Percentiles rank a stretch among this genome's conserved stretches.
phyloP scores from a whole-genome alignment of 2,797 vertebrate species.

The Neosilurus mollespiculum region DNA sequence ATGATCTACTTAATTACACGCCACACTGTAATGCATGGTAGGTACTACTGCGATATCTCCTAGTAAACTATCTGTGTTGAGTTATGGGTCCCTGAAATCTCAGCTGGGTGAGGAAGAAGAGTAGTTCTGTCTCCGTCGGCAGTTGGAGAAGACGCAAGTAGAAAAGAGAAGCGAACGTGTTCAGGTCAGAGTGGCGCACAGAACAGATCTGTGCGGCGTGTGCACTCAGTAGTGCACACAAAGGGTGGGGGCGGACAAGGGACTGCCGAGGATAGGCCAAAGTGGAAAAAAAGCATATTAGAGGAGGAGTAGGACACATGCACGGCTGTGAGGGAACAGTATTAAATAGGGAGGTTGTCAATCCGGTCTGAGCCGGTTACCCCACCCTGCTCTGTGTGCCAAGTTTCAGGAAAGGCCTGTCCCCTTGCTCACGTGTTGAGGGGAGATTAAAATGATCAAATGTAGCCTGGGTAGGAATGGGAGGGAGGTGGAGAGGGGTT shows the following conservation, averaged over 20 bases:
- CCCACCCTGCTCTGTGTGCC: conserved; percentile 83
- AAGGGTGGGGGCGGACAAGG: conserved; percentile 34
- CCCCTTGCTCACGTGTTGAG: conserved; percentile 77
- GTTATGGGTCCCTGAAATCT: conserved; percentile 2
- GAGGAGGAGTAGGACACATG: conserved; percentile 68
- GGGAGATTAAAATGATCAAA: conserved; percentile 80
- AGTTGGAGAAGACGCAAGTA: conserved; percentile 4
- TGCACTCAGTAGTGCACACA: conserved; percentile 60
- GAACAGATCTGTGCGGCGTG: conserved; percentile 63
- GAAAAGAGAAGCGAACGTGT: conserved; percentile 40
- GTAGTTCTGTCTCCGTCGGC: background rate
- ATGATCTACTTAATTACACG: background rate
- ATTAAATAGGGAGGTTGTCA: conserved; percentile 86
- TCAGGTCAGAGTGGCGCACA: conserved; percentile 65
- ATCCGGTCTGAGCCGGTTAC: conserved; percentile 86
- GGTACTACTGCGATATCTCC: background rate
- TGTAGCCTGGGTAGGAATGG: conserved; percentile 66
- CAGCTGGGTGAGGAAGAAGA: background rate
- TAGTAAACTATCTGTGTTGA: background rate
- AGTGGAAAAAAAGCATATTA: conserved; percentile 68
- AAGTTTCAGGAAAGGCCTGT: conserved; percentile 82
- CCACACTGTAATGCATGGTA: background rate
- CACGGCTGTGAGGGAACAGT: conserved; percentile 73
- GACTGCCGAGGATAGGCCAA: conserved; percentile 48
- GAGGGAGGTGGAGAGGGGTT: conserved; percentile 60